Percentiles rank a stretch among this genome's conserved stretches.
phyloP scores from a whole-genome alignment of 2,888 invertebrate species.

The Pandemis corylana region DNA sequence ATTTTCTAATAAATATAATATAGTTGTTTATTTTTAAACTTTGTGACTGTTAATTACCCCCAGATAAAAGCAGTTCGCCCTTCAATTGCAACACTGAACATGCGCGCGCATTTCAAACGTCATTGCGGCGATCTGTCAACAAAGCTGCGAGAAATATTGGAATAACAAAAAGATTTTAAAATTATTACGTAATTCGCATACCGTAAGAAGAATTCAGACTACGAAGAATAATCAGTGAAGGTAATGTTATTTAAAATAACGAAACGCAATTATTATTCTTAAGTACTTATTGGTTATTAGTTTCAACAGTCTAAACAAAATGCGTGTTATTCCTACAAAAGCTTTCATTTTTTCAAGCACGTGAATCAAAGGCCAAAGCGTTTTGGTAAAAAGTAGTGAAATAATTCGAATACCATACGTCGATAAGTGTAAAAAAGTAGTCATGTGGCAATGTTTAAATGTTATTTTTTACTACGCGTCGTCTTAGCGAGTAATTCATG shows the following conservation, averaged over 20 bases:
- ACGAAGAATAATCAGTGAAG: conserved; percentile 8
- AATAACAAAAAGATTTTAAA: conserved; percentile 25
- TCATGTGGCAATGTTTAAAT: background rate
- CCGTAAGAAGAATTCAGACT: background rate
- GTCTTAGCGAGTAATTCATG: background rate
- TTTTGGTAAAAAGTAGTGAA: too few species aligned
- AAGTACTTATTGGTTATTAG: background rate
- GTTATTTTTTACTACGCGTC: background rate
- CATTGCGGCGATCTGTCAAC: conserved; percentile 37
- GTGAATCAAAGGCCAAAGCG: too few species aligned
- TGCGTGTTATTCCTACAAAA: background rate
- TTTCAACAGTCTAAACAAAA: background rate
- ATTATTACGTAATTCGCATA: conserved; percentile 35
- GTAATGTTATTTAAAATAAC: background rate
- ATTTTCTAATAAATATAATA: too few species aligned
- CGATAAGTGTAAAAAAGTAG: background rate
- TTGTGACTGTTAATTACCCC: background rate
- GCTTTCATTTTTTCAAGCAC: background rate
- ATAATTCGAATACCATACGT: background rate
- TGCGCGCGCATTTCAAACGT: conserved; percentile 42
- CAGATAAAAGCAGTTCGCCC: background rate
- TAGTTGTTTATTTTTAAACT: too few species aligned
- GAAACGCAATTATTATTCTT: too few species aligned
- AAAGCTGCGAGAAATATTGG: conserved; percentile 8
- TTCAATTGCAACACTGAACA: conserved; percentile 21